Evolutionary conservation across 2,797 vertebrate genomes (phyloP).

Genomic region (Rhincodon typus): DNA sequence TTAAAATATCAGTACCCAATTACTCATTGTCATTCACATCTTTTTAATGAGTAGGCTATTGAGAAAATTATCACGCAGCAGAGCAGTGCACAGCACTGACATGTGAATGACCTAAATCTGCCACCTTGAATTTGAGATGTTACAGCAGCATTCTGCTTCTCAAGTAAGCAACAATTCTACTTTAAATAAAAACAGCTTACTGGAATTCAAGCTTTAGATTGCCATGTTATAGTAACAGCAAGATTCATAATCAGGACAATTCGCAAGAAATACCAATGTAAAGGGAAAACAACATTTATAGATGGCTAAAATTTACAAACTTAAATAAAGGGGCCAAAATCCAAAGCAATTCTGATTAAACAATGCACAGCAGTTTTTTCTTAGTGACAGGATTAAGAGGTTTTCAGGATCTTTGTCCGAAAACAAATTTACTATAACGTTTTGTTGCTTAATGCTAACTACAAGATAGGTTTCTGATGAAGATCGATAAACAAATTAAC

Average conservation of each 20-base stretch:
- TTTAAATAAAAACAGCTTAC: not conserved
- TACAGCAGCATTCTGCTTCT: slow-evolving; percentile 24
- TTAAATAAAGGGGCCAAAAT: not conserved
- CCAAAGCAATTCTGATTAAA: not conserved
- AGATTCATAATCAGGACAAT: too few relatives aligned
- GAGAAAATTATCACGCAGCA: slow-evolving; percentile 45
- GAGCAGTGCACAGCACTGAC: slow-evolving; percentile 44
- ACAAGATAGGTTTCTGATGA: not conserved
- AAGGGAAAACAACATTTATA: too few relatives aligned
- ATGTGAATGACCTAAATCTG: slow-evolving; percentile 54
- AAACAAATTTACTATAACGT: not conserved
- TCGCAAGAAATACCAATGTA: too few relatives aligned
- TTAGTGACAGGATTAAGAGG: not conserved
- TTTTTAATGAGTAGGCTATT: slow-evolving; percentile 37
- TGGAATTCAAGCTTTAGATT: not conserved
- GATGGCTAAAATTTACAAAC: not conserved
- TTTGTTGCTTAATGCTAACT: not conserved
- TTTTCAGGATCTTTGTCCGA: not conserved
- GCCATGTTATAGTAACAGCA: not conserved
- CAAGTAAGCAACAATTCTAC: not conserved
- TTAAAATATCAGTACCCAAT: not conserved
- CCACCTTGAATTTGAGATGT: slow-evolving; percentile 49
- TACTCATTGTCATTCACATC: not conserved
- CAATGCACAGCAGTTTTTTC: not conserved
- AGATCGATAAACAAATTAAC: not conserved